A percentile compares a stretch with the other conserved stretches of the same genome.
phyloP scores from a whole-genome alignment of 2,113 vertebrate species.

The Leuciscus idus region DNA sequence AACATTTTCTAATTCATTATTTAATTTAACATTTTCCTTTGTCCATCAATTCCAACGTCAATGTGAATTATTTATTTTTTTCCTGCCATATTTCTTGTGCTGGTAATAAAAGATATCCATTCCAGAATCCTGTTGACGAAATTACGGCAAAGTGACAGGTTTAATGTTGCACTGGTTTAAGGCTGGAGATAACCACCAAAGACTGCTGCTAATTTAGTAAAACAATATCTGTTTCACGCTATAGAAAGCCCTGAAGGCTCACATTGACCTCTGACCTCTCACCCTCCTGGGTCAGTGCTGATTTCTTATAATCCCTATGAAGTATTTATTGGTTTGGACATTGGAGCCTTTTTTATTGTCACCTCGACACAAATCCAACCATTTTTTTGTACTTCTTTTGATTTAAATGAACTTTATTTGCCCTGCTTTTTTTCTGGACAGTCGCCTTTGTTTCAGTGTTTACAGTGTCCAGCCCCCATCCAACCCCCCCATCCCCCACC shows the following conservation, averaged over 20 bases:
- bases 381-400: background rate
- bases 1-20: too few relatives aligned
- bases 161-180: conserved; percentile 28
- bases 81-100: background rate
- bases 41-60: too few relatives aligned
- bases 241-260: conserved; percentile 49
- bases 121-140: background rate
- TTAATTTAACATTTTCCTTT: too few relatives aligned
- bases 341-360: conserved; percentile 24
- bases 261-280: conserved; percentile 55
- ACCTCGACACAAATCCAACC: background rate
- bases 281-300: conserved; percentile 31
- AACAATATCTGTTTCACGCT: conserved; percentile 56
- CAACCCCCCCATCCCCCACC: too few relatives aligned
- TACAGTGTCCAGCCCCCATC: background rate
- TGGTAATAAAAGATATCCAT: background rate
- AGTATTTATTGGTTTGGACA: conserved; percentile 30
- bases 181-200: conserved; percentile 43
- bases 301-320: conserved; percentile 48
- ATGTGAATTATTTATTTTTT: background rate
- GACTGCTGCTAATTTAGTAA: conserved; percentile 4
- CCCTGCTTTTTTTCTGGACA: background rate
- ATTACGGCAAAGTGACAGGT: conserved; percentile 4
- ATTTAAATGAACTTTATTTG: background rate
- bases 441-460: background rate